Evolutionary conservation across 2,888 invertebrate genomes (phyloP), one percentile per base, ranked within the genome.

Genomic region (Melitaea athalia): DNA sequence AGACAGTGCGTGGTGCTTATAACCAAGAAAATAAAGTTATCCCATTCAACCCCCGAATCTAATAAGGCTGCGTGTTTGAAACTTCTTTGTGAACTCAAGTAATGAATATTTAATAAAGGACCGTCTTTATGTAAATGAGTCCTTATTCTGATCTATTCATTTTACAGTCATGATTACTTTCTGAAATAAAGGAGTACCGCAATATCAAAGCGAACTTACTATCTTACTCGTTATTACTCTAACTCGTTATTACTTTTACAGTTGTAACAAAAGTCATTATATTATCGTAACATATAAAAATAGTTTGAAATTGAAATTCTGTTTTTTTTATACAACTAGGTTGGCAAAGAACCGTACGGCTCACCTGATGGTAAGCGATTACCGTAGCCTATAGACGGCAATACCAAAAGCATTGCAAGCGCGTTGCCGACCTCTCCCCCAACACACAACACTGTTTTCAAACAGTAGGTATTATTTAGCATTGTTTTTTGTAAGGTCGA

Each of bases 41-140:
- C 50, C 59, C 49, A 68, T 65, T 63, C 68, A 62, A 68, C 67
- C 68, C 74, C 68, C 78, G 74, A 74, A 52, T 60, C 62, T 68
- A 60, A 63, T 68, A 68, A 55, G 60, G 47, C 31, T 52, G 76
- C 78, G 76, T 74, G 53, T 33, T 38, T 33, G 53, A 55, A 71
- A 72, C 71, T 77, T 75, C 78, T 78, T 77, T 77, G 73, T 75
- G 69, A 82, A 85, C 81, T 86, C 82, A 77, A 77, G 76, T 81
- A 81, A 87, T 87, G 85, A 87, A 87, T 87, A 83, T 84, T 86
- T 78, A 86, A 84, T 80, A 77, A 73, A 71, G 79, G 75, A 80
- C 53, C 33, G n/a, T 81, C 77, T 79, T 82, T 80, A 87, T 87
- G 88, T 81, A 81, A 87, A 87, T 74, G 65, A 67, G 78, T 68